Evolutionary conservation across 2,113 vertebrate genomes (phyloP).

Genomic region (Albula goreensis): DNA sequence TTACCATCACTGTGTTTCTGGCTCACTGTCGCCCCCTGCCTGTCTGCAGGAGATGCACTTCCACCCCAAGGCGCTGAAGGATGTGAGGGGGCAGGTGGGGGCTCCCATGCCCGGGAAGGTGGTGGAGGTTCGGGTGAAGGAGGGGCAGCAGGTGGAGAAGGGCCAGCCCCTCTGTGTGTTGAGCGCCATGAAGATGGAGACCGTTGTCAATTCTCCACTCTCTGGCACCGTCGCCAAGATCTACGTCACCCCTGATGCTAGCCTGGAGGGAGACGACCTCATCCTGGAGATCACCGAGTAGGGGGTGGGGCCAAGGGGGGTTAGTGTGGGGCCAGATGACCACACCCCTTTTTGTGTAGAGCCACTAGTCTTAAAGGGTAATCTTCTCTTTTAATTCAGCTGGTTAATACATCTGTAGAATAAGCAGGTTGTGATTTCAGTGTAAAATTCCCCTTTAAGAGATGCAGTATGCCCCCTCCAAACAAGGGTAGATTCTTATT

Average conservation of each 20-base stretch:
- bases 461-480: too few species aligned
- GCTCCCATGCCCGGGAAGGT: constrained; percentile 94
- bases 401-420: too few species aligned
- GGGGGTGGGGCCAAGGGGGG: not conserved
- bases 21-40: not conserved
- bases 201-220: constrained; percentile 84
- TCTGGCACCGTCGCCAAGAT: constrained; percentile 77
- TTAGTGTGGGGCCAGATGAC: not conserved
- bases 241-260: constrained; percentile 73
- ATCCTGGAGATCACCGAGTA: constrained; percentile 83
- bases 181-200: constrained; percentile 97
- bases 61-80: constrained; percentile 89
- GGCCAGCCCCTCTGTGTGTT: constrained; percentile 87
- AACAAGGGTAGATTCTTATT: too few species aligned
- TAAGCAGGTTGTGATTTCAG: too few species aligned
- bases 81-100: constrained; percentile 88
- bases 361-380: constrained; percentile 17
- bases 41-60: constrained; percentile 86
- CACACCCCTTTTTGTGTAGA: not conserved
- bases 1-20: not conserved
- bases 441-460: not conserved
- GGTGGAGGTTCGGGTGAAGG: constrained; percentile 81
- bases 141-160: constrained; percentile 74
- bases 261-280: constrained; percentile 88
- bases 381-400: too few species aligned